Conservation (phyloP, 2,888 invertebrate genomes). For the Mimachlamys varia region DNA sequence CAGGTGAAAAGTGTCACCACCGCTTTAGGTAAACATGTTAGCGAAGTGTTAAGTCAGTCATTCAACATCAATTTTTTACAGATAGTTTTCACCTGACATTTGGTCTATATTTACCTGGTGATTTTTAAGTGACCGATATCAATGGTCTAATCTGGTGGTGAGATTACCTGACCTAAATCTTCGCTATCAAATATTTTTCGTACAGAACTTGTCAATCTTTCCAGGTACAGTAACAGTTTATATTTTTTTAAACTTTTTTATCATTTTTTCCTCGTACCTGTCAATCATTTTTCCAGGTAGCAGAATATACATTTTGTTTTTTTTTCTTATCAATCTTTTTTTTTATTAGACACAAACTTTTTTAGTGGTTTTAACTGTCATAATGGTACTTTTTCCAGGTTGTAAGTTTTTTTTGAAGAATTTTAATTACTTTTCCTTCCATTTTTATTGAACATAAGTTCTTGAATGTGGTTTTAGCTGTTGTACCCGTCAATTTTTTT, state of each 20-base stretch:
- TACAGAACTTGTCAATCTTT: not conserved
- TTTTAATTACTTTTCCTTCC: too few species aligned
- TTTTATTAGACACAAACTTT: not conserved
- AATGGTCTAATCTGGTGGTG: not conserved
- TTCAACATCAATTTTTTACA: conserved; percentile 4
- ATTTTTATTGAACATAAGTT: not conserved
- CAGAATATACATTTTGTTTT: not conserved
- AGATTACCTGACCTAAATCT: conserved; percentile 17
- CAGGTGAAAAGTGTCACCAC: conserved; percentile 1
- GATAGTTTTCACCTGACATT: conserved; percentile 8
- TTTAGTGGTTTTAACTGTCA: too few species aligned
- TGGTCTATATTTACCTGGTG: not conserved
- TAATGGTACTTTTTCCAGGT: too few species aligned
- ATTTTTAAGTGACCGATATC: not conserved
- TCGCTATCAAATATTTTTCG: not conserved
- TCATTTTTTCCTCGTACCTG: too few species aligned
- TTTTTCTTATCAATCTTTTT: not conserved
- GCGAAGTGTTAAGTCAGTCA: not conserved
- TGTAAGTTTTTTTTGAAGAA: too few species aligned
- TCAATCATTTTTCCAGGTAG: not conserved
- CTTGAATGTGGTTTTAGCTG: not conserved
- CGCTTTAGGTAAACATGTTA: not conserved
- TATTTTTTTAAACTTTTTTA: too few species aligned
- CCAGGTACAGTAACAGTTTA: too few species aligned
- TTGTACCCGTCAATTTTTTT: too few species aligned